Base-by-base conservation (phyloP, 1,140 invertebrate genomes). In the Aphaenogaster floridana region DNA sequence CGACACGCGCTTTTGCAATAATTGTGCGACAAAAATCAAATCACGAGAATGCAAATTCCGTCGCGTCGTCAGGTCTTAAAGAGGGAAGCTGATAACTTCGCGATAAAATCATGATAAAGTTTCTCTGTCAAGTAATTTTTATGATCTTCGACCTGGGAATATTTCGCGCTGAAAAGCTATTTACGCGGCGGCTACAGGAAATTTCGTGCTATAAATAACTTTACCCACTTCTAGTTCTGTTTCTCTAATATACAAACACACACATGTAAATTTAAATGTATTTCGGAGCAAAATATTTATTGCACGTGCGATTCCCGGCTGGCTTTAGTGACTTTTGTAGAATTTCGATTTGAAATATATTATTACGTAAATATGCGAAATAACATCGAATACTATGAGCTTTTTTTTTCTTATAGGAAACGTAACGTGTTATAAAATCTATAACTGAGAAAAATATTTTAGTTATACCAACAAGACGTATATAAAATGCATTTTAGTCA, bases 41-140 rank as follows among this genome's bases (percentile, higher is more conserved):
- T 28, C 45, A 42, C n/a, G 50, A 69, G n/a, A 81, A 81, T 57
- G 63, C 36, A 69, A 57, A 69, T 81, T 15, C 48, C 8, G 36
- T 66, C 42, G 42, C 5, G 34, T 8, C 34, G 63, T 68, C 42
- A 50, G 17, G 17, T 66, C 13, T 68, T 15, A 7, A 68, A 52
- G 28, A 78, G 2, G 4, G 28, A 78, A 17, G 9, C 0, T 21
- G 45, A 79, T 79, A 79, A 28, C 15, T 45, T 42, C 1, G 15
- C 15, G 9, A 77, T 48, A 61, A 59, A 77, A 77, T 77, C 17
- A 50, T 39, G 11, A 79, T 63, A 63, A 77, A 45, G 13, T 64
- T n/a, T 64, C 48, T 21, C 34, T 36, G 59, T 9, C 76, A 3
- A 52, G n/a, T 80, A 42, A 68, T 78, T 78, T 64, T 48, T 78